These are phyloP conservation scores for Borostomias antarcticus DNA, from an alignment of 2,797 vertebrate species.

Conservation along the genomic window DNA sequence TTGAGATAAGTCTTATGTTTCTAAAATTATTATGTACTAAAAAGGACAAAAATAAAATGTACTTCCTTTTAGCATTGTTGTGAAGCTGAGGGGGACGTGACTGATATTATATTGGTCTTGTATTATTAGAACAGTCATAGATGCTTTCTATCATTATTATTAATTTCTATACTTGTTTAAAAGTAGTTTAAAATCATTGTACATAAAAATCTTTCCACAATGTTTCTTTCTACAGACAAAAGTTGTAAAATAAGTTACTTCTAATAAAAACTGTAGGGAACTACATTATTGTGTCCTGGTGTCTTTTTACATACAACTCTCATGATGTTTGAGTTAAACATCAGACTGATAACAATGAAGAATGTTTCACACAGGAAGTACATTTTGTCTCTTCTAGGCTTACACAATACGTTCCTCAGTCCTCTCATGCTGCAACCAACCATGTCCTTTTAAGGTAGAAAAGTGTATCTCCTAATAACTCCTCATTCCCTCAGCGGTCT, in stretches of 20 bases:
- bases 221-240: conserved; percentile 77
- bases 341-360: too few species aligned
- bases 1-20: conserved; percentile 81
- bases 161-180: conserved; percentile 81
- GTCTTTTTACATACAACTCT: conserved; percentile 25
- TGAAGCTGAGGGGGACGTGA: conserved; percentile 70
- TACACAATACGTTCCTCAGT: too few species aligned
- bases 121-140: conserved; percentile 76
- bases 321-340: too few species aligned
- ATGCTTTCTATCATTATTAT: conserved; percentile 74
- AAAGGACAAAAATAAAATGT: conserved; percentile 83
- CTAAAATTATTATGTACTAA: conserved; percentile 85
- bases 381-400: too few species aligned
- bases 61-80: conserved; percentile 83
- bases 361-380: too few species aligned
- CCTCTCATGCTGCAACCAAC: not conserved
- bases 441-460: conserved; percentile 13
- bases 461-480: not conserved
- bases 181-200: conserved; percentile 80
- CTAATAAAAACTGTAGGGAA: conserved; percentile 81
- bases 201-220: conserved; percentile 74
- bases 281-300: conserved; percentile 66
- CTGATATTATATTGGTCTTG: conserved; percentile 75
- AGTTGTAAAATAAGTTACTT: conserved; percentile 81
- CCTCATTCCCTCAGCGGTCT: not conserved